Percentiles rank a stretch among this genome's conserved stretches.
These are phyloP conservation scores for Oscheius sp. DNA, from an alignment of 2,888 invertebrate species.

Conservation along the genomic window DNA sequence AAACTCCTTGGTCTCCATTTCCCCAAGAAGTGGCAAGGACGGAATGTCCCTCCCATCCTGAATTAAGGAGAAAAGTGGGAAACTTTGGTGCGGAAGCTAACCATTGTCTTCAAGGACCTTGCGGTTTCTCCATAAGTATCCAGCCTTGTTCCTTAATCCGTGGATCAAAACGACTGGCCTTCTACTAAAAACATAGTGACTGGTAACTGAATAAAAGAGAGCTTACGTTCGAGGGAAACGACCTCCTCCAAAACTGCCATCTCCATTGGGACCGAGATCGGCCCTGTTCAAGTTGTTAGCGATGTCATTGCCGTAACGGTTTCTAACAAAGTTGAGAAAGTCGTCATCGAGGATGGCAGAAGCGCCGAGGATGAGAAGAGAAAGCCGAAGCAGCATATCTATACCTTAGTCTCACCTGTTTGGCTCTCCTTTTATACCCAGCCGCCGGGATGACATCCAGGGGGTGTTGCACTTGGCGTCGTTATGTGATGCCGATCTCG, in stretches of 20 bases:
- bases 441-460: background rate
- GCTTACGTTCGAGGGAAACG: background rate
- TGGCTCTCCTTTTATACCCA: slow-evolving; percentile 13
- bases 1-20: slow-evolving; percentile 9
- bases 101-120: slow-evolving; percentile 14
- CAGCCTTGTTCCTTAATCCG: slow-evolving; percentile 21
- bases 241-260: slow-evolving; percentile 24
- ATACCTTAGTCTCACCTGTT: background rate
- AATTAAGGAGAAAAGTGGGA: background rate
- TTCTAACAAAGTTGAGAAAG: slow-evolving; percentile 12
- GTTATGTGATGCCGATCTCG: slow-evolving; percentile 15
- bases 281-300: slow-evolving; percentile 4
- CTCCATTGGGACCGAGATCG: slow-evolving; percentile 14
- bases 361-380: background rate
- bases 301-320: background rate
- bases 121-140: slow-evolving; percentile 12
- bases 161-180: slow-evolving; percentile 22
- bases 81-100: background rate
- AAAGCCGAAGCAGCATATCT: slow-evolving; percentile 3
- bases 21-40: slow-evolving; percentile 17
- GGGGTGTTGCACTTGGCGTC: slow-evolving; percentile 6
- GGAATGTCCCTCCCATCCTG: slow-evolving; percentile 13
- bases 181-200: background rate
- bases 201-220: background rate
- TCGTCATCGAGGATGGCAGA: slow-evolving; percentile 1